Conservation (phyloP, 1,140 invertebrate species). For the Ceratina calcarata region DNA sequence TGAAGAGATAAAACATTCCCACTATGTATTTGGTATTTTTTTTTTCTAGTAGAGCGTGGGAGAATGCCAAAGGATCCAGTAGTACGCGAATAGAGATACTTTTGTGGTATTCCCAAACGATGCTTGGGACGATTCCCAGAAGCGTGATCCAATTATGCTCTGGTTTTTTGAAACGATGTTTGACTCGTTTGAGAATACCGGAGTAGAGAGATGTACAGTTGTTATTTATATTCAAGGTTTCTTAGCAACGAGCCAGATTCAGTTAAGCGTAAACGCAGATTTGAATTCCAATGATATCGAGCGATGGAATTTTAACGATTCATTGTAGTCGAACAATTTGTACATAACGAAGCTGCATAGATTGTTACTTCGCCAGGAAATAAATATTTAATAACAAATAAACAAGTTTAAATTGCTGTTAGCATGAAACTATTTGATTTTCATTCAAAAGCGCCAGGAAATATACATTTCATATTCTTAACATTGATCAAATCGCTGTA, state of each 20-base stretch:
- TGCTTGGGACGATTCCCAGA: background rate
- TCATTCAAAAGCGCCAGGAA: background rate
- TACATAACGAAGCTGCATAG: slow-evolving; percentile 18
- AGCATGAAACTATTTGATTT: background rate
- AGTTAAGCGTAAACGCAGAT: background rate
- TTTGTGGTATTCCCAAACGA: background rate
- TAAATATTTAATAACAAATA: slow-evolving; percentile 4
- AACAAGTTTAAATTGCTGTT: no score
- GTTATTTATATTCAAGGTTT: slow-evolving; percentile 25
- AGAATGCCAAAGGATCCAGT: slow-evolving; percentile 38
- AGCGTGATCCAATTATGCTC: background rate
- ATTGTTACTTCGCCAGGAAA: slow-evolving; percentile 24
- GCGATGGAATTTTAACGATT: background rate
- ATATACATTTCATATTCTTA: no score
- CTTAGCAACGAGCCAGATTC: slow-evolving; percentile 37
- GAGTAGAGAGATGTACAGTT: slow-evolving; percentile 1
- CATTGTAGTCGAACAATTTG: background rate
- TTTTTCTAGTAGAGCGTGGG: background rate
- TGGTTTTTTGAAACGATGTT: background rate
- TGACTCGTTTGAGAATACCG: slow-evolving; percentile 1
- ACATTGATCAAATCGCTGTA: no score
- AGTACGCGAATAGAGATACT: background rate
- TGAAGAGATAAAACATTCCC: slow-evolving; percentile 5
- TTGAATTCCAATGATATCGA: background rate
- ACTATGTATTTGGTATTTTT: slow-evolving; percentile 19